These are phyloP conservation scores for Psilopsiagon aurifrons DNA, from an alignment of 2,113 vertebrate species.

Conservation along the genomic window DNA sequence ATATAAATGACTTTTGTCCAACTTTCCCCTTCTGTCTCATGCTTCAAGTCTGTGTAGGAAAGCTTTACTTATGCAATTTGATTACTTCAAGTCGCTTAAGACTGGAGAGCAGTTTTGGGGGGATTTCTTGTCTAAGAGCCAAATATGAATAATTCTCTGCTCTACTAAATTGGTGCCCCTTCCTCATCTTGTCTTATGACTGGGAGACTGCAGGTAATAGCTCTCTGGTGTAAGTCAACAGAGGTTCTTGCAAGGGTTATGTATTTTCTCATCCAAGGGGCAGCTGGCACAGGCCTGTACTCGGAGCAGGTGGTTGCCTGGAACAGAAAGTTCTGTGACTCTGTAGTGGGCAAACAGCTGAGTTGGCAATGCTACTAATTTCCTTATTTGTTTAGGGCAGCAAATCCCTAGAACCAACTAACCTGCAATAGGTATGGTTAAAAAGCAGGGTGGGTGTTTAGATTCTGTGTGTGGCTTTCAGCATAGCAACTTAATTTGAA, in stretches of 20 bases:
- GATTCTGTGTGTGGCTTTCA: background rate
- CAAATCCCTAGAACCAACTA: background rate
- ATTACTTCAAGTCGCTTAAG: background rate
- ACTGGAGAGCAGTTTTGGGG: background rate
- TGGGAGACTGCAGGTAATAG: background rate
- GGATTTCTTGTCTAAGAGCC: background rate
- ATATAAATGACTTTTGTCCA: background rate
- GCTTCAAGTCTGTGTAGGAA: background rate
- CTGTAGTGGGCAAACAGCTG: background rate
- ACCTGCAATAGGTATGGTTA: background rate
- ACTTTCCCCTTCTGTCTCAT: background rate
- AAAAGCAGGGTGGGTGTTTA: accelerated
- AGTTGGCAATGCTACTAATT: background rate
- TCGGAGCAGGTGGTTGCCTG: background rate
- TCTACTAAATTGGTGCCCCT: background rate
- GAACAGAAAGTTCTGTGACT: background rate
- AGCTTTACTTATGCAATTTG: background rate
- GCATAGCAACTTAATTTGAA: background rate
- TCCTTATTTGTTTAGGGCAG: background rate
- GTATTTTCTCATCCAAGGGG: background rate
- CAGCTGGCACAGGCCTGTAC: background rate
- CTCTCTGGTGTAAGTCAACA: background rate
- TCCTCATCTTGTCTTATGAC: background rate
- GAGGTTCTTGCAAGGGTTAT: background rate
- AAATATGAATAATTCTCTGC: background rate